Base-by-base conservation (phyloP, 2,888 invertebrate genomes). In the Suillia variegata region DNA sequence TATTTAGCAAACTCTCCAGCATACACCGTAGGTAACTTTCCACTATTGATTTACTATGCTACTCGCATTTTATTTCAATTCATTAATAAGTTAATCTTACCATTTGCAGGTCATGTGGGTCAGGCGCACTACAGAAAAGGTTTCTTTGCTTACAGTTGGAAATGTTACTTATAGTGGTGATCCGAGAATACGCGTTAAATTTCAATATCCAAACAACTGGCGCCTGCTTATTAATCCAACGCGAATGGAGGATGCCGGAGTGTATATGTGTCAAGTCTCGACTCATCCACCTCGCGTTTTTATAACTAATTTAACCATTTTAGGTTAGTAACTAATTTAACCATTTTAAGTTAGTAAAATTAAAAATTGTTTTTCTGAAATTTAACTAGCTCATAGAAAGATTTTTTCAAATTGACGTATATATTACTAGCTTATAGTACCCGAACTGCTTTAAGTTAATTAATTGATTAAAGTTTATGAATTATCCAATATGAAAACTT, bases 231-330 rank as follows among this genome's bases (percentile, higher is more conserved):
- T 91, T 75, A 88, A 89, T 76, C 88, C 89, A 56, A 89, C 90
- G 34, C 88, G 87, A 72, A 85, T 85, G 62, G 85, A 88, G 26
- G 91, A 91, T 75, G 88, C 87, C 48, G 91, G 91, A 20, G 83
- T 88, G 58, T 91, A 91, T 77, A 89, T 91, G 86, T 91, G 91
- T 82, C 91, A 91, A 86, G 89, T 91, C 77, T 91, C 91, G 58
- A 91, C 91, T 48, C 89, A 91, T 82, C 91, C 91, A 20, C 90
- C 91, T 21, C 86, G 89, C 70, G 89, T 90, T 68, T 88, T 91
- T 75, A 86, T 89, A 73, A 87, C 90, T 62, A 90, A 91, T 77
- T 85, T 91, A 68, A 89, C 89, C 67, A 88, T 91, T 70, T 83
- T 90, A 77, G 89, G 91, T 91, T 85, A 86, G 65, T 22, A 33